These are phyloP conservation scores for Xiphias gladius DNA, from an alignment of 2,113 vertebrate genomes.

Conservation along the genomic window DNA sequence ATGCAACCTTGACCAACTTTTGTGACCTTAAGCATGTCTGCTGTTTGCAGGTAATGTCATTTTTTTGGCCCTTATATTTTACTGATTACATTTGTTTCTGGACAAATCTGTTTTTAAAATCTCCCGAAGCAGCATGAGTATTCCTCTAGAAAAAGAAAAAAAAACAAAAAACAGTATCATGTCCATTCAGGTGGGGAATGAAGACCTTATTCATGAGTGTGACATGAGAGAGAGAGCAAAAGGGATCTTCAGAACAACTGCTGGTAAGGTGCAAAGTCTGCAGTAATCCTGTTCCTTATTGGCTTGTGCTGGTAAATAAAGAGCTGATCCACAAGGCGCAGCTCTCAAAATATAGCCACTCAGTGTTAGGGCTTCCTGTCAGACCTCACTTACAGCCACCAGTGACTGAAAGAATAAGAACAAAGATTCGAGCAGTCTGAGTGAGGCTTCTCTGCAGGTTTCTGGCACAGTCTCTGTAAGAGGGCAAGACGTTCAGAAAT, in stretches of 20 bases:
- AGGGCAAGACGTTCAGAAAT: conserved; percentile 41
- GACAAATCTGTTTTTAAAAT: background rate
- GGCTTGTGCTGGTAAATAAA: conserved; percentile 48
- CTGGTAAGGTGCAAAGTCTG: conserved; percentile 24
- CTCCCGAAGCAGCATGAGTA: background rate
- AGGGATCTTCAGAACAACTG: conserved; percentile 16
- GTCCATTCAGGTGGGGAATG: background rate
- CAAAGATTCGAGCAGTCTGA: conserved; percentile 43
- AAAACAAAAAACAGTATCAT: background rate
- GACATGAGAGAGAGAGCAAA: background rate
- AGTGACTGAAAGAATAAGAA: conserved; percentile 40
- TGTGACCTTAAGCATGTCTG: background rate
- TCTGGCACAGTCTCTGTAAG: conserved; percentile 47
- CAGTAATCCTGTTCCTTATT: conserved; percentile 30
- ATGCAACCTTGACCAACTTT: background rate
- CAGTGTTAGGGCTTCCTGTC: conserved; percentile 44
- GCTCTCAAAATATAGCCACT: conserved; percentile 22
- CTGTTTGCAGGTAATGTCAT: background rate
- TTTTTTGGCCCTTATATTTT: background rate
- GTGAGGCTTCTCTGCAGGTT: conserved; percentile 40
- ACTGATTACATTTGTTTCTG: background rate
- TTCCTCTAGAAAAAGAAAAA: background rate
- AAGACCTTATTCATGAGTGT: conserved; percentile 6
- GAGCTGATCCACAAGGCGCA: conserved; percentile 38
- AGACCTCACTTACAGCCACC: conserved; percentile 31